These are phyloP conservation scores for Neodiprion pinetum DNA, from an alignment of 1,140 invertebrate species.

Conservation along the genomic window DNA sequence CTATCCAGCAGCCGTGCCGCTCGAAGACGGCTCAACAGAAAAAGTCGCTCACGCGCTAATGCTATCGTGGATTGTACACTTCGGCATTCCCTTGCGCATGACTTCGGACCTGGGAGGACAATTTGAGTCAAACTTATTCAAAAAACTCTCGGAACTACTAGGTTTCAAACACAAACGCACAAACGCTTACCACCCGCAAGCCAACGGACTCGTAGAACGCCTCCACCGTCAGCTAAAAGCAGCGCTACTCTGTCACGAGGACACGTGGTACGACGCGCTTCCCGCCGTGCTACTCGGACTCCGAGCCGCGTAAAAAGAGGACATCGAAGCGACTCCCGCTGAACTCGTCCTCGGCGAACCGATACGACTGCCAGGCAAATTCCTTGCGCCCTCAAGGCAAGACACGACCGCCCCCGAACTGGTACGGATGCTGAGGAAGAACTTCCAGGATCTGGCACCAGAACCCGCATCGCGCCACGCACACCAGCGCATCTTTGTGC, in stretches of 20 bases:
- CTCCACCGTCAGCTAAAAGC: no score
- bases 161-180: not conserved
- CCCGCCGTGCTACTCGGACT: conserved; percentile 39
- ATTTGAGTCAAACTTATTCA: conserved; percentile 33
- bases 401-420: not conserved
- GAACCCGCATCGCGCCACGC: conserved; percentile 17
- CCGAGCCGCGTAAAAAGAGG: conserved; percentile 36
- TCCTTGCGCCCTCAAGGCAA: conserved; percentile 28
- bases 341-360: conserved; percentile 50
- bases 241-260: no score
- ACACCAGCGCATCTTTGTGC: conserved; percentile 26
- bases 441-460: no score
- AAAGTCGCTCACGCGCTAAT: no score
- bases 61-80: no score
- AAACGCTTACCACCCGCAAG: no score
- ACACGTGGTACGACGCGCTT: no score
- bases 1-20: conserved; percentile 29
- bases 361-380: conserved; percentile 48
- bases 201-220: no score
- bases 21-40: no score
- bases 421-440: no score
- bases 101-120: no score
- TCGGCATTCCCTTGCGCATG: no score
- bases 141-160: conserved; percentile 31
- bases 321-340: conserved; percentile 38